Conservation (phyloP, 1,140 invertebrate genomes). For the Apis florea region DNA sequence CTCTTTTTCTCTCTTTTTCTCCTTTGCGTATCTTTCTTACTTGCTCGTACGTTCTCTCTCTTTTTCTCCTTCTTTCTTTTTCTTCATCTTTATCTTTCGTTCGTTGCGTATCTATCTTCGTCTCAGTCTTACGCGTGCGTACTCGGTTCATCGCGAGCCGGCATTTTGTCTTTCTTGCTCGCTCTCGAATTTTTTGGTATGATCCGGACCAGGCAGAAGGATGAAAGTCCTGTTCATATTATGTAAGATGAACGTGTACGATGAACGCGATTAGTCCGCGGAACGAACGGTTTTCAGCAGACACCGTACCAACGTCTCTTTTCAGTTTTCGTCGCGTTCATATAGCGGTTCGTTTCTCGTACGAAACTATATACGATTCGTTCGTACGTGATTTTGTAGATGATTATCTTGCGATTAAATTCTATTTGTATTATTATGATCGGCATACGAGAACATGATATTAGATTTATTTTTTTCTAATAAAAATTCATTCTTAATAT, state of each 20-base stretch:
- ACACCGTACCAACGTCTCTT: not conserved
- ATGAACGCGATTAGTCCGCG: slow-evolving; percentile 30
- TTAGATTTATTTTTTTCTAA: not conserved
- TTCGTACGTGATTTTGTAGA: not conserved
- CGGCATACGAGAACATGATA: not conserved
- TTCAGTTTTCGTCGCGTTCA: not conserved
- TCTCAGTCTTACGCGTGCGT: slow-evolving; percentile 23
- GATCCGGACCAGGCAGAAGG: slow-evolving; percentile 45
- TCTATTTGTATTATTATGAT: not conserved
- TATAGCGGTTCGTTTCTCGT: not conserved
- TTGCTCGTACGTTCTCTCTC: slow-evolving; percentile 17
- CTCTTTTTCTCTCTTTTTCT: slow-evolving; percentile 5
- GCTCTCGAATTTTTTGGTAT: slow-evolving; percentile 53
- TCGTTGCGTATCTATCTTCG: slow-evolving; percentile 22
- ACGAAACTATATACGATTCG: not conserved
- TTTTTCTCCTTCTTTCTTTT: not conserved
- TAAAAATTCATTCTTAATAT: not conserved
- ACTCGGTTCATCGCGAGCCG: slow-evolving; percentile 19
- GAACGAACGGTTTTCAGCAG: not conserved
- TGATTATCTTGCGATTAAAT: not conserved
- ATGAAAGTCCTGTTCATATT: slow-evolving; percentile 51
- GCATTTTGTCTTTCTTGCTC: slow-evolving; percentile 46
- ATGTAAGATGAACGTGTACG: slow-evolving; percentile 51
- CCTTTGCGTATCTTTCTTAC: slow-evolving; percentile 18
- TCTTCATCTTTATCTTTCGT: slow-evolving; percentile 4